Conservation (phyloP, 1,140 invertebrate genomes). For the Drosophila leontia region DNA sequence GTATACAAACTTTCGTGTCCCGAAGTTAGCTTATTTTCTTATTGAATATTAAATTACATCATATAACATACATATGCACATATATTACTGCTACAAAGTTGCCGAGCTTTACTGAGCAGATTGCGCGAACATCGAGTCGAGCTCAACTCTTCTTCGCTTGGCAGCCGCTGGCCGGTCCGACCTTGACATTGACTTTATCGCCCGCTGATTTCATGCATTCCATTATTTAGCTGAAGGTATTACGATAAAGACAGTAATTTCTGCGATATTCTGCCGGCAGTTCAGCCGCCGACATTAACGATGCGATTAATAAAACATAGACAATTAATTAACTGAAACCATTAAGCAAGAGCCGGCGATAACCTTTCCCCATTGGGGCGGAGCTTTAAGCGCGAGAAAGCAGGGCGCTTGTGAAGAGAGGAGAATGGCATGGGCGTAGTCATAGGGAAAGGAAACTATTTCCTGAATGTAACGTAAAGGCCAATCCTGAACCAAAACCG, state of each 20-base stretch:
- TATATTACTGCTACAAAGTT: slow-evolving; percentile 15
- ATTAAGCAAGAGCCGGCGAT: slow-evolving; percentile 29
- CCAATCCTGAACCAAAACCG: background rate
- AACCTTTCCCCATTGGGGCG: slow-evolving; percentile 15
- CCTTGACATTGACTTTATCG: slow-evolving; percentile 32
- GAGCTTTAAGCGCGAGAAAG: slow-evolving; percentile 23
- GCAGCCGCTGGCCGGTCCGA: slow-evolving; percentile 3
- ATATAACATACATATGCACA: too few relatives aligned
- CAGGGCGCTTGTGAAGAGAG: background rate
- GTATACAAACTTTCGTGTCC: background rate
- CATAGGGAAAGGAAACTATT: background rate
- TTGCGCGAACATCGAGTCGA: background rate
- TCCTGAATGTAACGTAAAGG: background rate
- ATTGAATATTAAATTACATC: background rate
- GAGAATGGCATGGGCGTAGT: background rate
- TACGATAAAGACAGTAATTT: slow-evolving; percentile 1
- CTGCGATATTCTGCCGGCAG: slow-evolving; percentile 1
- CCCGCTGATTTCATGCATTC: slow-evolving; percentile 15
- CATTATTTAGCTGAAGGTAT: background rate
- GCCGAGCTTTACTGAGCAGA: slow-evolving; percentile 23
- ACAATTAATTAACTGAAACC: slow-evolving; percentile 42
- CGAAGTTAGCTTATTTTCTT: background rate
- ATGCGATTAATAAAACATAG: slow-evolving; percentile 35
- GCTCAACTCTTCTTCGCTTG: slow-evolving; percentile 1
- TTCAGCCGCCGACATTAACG: slow-evolving; percentile 1